Base-by-base conservation (phyloP, 2,113 vertebrate species). In the Neolamprologus sp. region DNA sequence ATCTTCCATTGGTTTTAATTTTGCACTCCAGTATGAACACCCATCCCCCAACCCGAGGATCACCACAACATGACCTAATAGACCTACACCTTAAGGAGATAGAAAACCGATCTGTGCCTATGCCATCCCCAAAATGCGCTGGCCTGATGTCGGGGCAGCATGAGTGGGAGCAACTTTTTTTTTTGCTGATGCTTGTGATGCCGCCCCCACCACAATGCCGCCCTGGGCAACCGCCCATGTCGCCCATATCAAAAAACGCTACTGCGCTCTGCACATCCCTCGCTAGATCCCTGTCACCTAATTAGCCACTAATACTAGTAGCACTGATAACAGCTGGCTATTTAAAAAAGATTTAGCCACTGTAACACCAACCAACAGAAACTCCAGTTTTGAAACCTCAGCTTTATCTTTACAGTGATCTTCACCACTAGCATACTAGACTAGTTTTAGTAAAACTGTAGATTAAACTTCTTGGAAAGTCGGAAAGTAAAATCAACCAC, bases 31-130 rank as follows among this genome's bases (percentile, higher is more conserved):
- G 21, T 57, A 57, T 57, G 21, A 57, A 57, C 12, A 26, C 54
- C 0, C 0, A 26, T 14, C 12, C 23, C 12, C 0, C 21, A 57
- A 57, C 21, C 0, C 4, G 7, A 57, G 4, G 21, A 57, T 26
- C 12, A 26, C 21, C 21, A 57, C 21, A 57, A 57, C 12, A 57
- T 26, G 7, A 5, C 12, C 54, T 26, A 21, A 54, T 1, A 54
- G 1, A 21, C 51, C 53, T 55, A 0, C 1, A 55, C 54, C 7
- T 55, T 55, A 55, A 26, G 4, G 0, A 26, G 21, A 55, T 55
- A 1, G 4, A 55, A 55, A 55, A 55, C 53, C 21, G 3, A 55
- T 26, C 12, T 55, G 54, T 55, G 54, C 54, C 54, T 55, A 55
- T 55, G 0, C 7, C 12, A 55, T 5, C 54, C 54, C 21, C 2